Base-by-base conservation (phyloP, 2,888 invertebrate genomes). In the Falcaria lacertinaria region DNA sequence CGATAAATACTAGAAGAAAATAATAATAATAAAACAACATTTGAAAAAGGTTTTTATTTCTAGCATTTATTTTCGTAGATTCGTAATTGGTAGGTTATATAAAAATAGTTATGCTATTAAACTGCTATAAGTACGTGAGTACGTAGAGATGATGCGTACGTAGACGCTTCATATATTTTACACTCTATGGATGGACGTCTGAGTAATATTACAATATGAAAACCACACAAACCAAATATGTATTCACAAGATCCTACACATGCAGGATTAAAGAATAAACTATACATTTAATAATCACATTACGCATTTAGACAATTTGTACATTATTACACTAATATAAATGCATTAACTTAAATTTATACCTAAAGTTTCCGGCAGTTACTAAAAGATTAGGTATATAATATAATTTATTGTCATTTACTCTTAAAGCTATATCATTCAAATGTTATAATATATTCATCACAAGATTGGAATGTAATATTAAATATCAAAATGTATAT, bases 281-380 rank as follows among this genome's bases (percentile, higher is more conserved):
- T 51, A 64, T 52, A 43, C 48, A 50, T 54, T 53, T 54, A 69
- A 65, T 76, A 66, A 86, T 86, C 87, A 87, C 86, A 87, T 75
- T 79, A 67, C 56, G 66, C 78, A 80, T 75, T 78, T 71, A 60
- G 73, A 76, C 80, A 80, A 73, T 87, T 88, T 87, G 87, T 87
- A 87, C 86, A 87, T 74, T 71, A 74, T 57, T 72, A 67, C 59
- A 70, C 71, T 79, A 83, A 61, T 74, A 79, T 83, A 87, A 88
- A 88, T 87, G 87, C 87, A 80, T 75, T 70, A 77, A 74, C 64
- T 69, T 74, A 74, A 54, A 55, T 34, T 66, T 61, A 50, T 35
- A 57, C 54, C 62, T 59, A 43, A 47, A 52, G 48, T 50, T 59
- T 58, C 42, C 64, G 70, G 70, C 74, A 70, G 69, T 68, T 64